Evolutionary conservation across 2,113 vertebrate species (phyloP), one percentile per base, ranked within the genome.

Genomic region (Barnardius zonarius): DNA sequence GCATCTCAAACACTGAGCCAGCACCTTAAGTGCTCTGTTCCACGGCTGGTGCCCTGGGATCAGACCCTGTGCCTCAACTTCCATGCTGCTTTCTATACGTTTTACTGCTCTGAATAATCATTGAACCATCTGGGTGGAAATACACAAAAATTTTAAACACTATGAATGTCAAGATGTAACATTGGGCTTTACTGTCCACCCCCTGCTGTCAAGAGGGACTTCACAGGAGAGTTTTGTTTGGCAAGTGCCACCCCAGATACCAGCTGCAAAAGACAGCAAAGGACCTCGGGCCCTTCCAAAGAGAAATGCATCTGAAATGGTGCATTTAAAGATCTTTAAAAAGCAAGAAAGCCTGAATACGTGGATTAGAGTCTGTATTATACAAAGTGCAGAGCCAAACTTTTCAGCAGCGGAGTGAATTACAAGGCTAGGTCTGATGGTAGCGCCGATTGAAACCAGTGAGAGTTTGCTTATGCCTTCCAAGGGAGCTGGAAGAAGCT

Each of bases 11-110:
- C 1, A 10, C 24, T 10, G 16, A 90, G 41, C 19, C 55, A 88
- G 37, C 31, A 73, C 17, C 54, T 37, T 5, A 4, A 80, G 23
- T 19, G n/a, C 15, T 83, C 31, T 88, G 76, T 25, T 27, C 5
- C n/a, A 69, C 18, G 0, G 1, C 22, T 66, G 37, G 28, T 4
- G 2, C 22, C 43, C 33, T 0, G 1, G 31, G 28, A 88, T 80
- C 30, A 81, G 61, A 64, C 14, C 30, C 66, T 70, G 13, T 7
- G 3, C 44, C 16, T 91, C 1, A 2, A 78, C 43, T 64, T 61
- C 48, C 52, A 41, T 27, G 24, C 20, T 61, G 20, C 37, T 88
- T 85, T 62, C 44, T 3, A 6, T 67, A 75, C 39, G 19, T 68
- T 87, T 51, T 73, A 64, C 14, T 48, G 12, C 33, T 87, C 44